These are phyloP conservation scores for Physeter macrocephalus DNA, from an alignment of 2,113 vertebrate genomes.

Conservation along the genomic window DNA sequence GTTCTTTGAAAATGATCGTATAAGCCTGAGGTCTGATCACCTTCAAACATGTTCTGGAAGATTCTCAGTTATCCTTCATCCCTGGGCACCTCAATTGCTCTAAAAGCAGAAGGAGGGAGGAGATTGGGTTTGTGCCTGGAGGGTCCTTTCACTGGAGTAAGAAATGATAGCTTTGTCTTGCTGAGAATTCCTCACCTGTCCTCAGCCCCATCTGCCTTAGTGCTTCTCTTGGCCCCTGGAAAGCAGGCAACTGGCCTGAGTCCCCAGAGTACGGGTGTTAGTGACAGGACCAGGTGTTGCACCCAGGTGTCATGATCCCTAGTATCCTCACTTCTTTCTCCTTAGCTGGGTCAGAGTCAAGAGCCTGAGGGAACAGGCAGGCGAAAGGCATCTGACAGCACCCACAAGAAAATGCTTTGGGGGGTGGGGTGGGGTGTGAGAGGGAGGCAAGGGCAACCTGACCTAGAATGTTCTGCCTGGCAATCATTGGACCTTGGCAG, in stretches of 20 bases:
- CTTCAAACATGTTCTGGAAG: not conserved
- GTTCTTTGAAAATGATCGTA: not conserved
- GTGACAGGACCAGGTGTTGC: not conserved
- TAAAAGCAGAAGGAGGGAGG: not conserved
- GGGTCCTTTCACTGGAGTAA: not conserved
- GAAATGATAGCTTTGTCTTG: not conserved
- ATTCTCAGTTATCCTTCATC: not conserved
- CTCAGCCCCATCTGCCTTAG: not conserved
- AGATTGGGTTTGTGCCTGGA: rapidly evolving
- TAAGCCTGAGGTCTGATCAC: not conserved
- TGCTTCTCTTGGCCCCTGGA: not conserved
- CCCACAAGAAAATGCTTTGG: not conserved
- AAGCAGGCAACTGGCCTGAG: not conserved
- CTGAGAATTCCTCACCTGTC: not conserved
- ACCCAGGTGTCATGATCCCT: not conserved
- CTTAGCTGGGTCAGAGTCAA: not conserved
- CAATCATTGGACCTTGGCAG: not conserved
- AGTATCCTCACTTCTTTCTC: not conserved
- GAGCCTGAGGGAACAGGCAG: not conserved
- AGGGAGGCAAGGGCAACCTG: not conserved
- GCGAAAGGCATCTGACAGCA: not conserved
- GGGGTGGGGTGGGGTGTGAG: not conserved
- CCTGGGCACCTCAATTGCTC: not conserved
- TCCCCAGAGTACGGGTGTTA: not conserved
- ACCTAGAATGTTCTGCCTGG: not conserved